phyloP scores from a whole-genome alignment of 1,140 invertebrate species.

The Heliconius hewitsoni region DNA sequence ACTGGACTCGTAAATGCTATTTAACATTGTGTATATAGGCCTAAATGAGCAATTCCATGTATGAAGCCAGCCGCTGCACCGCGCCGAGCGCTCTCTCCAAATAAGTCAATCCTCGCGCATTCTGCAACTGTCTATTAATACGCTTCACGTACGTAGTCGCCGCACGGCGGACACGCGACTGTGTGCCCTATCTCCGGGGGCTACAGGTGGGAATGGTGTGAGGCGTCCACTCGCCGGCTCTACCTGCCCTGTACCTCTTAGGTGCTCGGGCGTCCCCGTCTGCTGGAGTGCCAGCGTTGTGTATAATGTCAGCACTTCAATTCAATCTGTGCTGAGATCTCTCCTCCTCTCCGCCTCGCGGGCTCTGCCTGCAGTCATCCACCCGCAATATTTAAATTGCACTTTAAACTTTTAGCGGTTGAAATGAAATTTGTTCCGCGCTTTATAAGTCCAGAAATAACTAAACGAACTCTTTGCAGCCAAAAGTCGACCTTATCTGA shows the following conservation, averaged over 20 bases:
- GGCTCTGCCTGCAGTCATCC: conserved; percentile 28
- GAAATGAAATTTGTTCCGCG: conserved; percentile 74
- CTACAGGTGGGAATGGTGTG: conserved; percentile 36
- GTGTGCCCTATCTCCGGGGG: conserved; percentile 28
- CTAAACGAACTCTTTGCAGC: conserved; percentile 24
- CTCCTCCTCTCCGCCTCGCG: conserved; percentile 15
- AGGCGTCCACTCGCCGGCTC: conserved; percentile 44
- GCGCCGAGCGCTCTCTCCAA: conserved; percentile 57
- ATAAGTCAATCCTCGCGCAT: conserved; percentile 68
- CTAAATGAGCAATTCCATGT: background rate
- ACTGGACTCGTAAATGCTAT: too few species aligned
- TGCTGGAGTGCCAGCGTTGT: conserved; percentile 35
- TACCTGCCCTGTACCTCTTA: conserved; percentile 61
- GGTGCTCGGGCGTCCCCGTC: conserved; percentile 49
- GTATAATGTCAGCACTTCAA: conserved; percentile 35
- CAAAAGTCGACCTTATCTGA: conserved; percentile 40
- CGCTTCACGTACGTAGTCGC: conserved; percentile 34
- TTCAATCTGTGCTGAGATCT: conserved; percentile 26
- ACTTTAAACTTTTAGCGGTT: conserved; percentile 75
- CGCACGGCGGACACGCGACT: conserved; percentile 25
- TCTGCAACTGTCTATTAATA: conserved; percentile 74
- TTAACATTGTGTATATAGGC: too few species aligned
- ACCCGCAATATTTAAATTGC: conserved; percentile 71
- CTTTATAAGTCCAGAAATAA: conserved; percentile 67
- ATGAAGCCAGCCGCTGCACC: conserved; percentile 12